phyloP scores from a whole-genome alignment of 2,113 vertebrate species.

The Symphodus melops region DNA sequence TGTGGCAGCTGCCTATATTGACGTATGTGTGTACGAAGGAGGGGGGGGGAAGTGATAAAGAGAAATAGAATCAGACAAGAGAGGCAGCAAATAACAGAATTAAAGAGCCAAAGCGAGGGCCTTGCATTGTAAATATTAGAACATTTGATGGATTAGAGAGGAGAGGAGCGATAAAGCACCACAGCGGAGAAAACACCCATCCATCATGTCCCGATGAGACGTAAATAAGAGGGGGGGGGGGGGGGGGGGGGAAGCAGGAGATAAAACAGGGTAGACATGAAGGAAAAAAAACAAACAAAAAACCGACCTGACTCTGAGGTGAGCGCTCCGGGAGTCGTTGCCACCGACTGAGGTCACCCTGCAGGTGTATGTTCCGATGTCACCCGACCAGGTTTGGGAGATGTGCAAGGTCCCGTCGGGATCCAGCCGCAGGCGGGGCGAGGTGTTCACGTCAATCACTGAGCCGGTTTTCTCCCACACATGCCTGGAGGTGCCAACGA shows the following conservation, averaged over 20 bases:
- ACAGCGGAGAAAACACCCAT: constrained; percentile 62
- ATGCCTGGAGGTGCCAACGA: constrained; percentile 79
- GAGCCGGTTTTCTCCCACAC: constrained; percentile 93
- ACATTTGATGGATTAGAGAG: constrained; percentile 57
- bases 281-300: not conserved
- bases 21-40: not conserved
- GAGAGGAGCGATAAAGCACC: constrained; percentile 48
- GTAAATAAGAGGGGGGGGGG: constrained; percentile 23
- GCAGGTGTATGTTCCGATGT: constrained; percentile 98
- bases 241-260: constrained; percentile 19
- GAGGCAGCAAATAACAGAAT: constrained; percentile 50
- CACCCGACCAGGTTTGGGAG: constrained; percentile 98
- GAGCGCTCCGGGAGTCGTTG: constrained; percentile 93
- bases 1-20: constrained; percentile 91
- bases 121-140: constrained; percentile 56
- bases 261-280: constrained; percentile 32
- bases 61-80: constrained; percentile 60
- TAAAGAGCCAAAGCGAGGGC: constrained; percentile 42
- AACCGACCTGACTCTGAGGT: constrained; percentile 93
- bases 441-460: constrained; percentile 82
- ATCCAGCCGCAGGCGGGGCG: constrained; percentile 88
- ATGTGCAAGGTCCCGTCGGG: constrained; percentile 91
- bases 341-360: constrained; percentile 93
- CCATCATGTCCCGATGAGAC: constrained; percentile 50
- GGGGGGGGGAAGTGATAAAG: constrained; percentile 35